These are phyloP conservation scores for Caprella mutica DNA, from an alignment of 2,888 invertebrate genomes.

Conservation along the genomic window DNA sequence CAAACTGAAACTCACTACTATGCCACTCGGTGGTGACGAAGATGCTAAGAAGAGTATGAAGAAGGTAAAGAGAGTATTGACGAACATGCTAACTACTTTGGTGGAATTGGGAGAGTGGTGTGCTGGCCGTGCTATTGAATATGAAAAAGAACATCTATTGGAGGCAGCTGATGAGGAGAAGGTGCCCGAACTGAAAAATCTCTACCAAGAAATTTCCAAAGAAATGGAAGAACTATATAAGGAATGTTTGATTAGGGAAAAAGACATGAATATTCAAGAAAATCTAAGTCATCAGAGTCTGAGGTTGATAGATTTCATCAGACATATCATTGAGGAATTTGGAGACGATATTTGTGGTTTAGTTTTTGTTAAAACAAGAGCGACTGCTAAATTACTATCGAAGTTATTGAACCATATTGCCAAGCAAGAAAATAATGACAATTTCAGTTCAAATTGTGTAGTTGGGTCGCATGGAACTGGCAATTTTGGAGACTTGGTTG, in stretches of 20 bases:
- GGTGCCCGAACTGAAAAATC: constrained; percentile 9
- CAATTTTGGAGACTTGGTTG: constrained; percentile 11
- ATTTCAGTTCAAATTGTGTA: too few relatives aligned
- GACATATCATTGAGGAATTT: constrained; percentile 15
- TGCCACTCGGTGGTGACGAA: not conserved
- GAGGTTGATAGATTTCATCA: too few relatives aligned
- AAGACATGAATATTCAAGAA: not conserved
- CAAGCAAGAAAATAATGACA: too few relatives aligned
- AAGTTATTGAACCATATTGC: constrained; percentile 16
- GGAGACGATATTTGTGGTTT: constrained; percentile 11
- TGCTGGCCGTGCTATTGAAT: constrained; percentile 19
- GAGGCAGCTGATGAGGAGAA: constrained; percentile 16
- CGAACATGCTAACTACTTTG: constrained; percentile 16
- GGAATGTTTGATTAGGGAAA: too few relatives aligned
- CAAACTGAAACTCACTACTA: too few relatives aligned
- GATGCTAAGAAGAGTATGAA: constrained; percentile 13
- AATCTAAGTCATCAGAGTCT: too few relatives aligned
- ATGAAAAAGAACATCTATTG: constrained; percentile 21
- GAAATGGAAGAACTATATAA: too few relatives aligned
- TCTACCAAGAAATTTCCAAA: constrained; percentile 1
- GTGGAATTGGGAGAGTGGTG: constrained; percentile 25
- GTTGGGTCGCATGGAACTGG: constrained; percentile 15
- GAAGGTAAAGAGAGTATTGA: constrained; percentile 10
- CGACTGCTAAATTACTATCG: constrained; percentile 26
- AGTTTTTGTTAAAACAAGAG: constrained; percentile 27